Percentiles rank a stretch among this genome's conserved stretches.
These are phyloP conservation scores for Myripristis murdjan DNA, from an alignment of 2,797 vertebrate genomes.

Conservation along the genomic window DNA sequence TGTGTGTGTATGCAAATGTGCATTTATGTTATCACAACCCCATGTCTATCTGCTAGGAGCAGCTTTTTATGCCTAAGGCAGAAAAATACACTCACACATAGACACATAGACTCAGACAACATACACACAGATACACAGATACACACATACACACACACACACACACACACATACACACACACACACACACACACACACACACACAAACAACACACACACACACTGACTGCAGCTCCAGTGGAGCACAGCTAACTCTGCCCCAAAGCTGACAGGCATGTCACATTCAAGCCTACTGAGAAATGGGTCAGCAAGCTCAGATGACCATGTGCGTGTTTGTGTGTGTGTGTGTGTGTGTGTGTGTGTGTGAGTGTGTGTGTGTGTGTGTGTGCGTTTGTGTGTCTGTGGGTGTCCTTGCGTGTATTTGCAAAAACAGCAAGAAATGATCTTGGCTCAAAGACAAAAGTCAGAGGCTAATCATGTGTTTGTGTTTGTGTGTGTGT, in stretches of 20 bases:
- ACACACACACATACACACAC: slow-evolving; percentile 10
- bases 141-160: neutral
- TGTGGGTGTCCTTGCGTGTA: slow-evolving; percentile 3
- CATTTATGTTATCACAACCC: neutral
- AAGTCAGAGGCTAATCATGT: neutral
- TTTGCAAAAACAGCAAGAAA: neutral
- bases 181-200: slow-evolving; percentile 6
- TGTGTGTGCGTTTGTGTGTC: neutral
- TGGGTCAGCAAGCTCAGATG: slow-evolving; percentile 59
- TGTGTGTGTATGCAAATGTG: no score
- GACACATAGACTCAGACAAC: neutral
- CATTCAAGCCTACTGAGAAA: slow-evolving; percentile 52
- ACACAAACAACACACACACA: neutral
- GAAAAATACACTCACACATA: neutral
- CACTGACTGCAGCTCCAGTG: slow-evolving; percentile 26
- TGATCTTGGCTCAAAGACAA: slow-evolving; percentile 29
- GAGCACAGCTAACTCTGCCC: slow-evolving; percentile 51
- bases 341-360: slow-evolving; percentile 1
- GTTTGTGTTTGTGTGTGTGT: neutral
- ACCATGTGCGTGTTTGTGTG: slow-evolving; percentile 12
- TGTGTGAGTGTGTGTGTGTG: slow-evolving; percentile 20
- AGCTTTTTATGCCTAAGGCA: slow-evolving; percentile 58
- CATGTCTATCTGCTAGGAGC: slow-evolving; percentile 8
- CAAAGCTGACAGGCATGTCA: slow-evolving; percentile 42
- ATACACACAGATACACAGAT: neutral